Percentiles rank a stretch among this genome's conserved stretches.
phyloP scores from a whole-genome alignment of 2,113 vertebrate genomes.

The Oreochromis aureus region DNA sequence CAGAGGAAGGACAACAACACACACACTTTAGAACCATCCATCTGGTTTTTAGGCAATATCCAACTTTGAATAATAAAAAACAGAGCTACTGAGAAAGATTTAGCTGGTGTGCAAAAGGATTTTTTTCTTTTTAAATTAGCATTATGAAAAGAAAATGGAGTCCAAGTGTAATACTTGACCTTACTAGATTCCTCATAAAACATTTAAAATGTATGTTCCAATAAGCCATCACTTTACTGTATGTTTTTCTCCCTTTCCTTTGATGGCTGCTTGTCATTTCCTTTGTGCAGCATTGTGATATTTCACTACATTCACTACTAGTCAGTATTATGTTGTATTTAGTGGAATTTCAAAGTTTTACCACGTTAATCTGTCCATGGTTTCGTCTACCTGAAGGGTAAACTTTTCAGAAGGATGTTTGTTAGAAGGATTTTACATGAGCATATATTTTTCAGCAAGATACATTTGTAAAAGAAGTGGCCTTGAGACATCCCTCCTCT shows the following conservation, averaged over 20 bases:
- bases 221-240: neutral
- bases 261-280: neutral
- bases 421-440: neutral
- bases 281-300: neutral
- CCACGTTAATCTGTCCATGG: neutral
- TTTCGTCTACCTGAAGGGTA: neutral
- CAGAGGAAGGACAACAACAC: neutral
- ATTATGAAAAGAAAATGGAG: neutral
- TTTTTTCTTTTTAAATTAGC: neutral
- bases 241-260: neutral
- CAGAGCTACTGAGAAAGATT: constrained; percentile 54
- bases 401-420: neutral
- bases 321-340: neutral
- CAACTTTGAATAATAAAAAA: neutral
- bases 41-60: neutral
- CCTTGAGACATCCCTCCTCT: constrained; percentile 31
- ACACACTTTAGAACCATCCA: neutral
- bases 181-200: neutral
- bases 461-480: neutral
- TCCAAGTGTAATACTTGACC: neutral
- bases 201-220: neutral
- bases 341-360: neutral
- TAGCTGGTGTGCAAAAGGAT: neutral
- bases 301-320: neutral
- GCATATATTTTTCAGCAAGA: neutral